These are phyloP conservation scores for Paradisaea rubra DNA, from an alignment of 2,113 vertebrate genomes.

Conservation along the genomic window DNA sequence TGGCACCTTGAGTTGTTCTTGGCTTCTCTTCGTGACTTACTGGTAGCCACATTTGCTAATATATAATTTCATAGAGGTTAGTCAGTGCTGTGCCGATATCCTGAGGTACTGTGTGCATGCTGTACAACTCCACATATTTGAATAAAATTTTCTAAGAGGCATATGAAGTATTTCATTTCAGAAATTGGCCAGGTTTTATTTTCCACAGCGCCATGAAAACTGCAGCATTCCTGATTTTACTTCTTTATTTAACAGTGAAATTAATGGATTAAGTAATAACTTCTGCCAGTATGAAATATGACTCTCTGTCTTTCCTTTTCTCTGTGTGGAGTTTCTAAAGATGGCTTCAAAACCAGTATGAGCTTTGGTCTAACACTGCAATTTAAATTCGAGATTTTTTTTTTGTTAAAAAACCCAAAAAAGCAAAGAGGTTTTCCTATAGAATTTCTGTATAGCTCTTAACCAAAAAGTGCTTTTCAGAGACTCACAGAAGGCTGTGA, in stretches of 20 bases:
- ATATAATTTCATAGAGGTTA: not conserved
- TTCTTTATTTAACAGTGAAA: not conserved
- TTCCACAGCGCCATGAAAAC: not conserved
- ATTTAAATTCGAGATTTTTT: not conserved
- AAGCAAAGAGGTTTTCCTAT: not conserved
- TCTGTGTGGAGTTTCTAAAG: not conserved
- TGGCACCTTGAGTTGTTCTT: not conserved
- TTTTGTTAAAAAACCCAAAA: not conserved
- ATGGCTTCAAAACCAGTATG: not conserved
- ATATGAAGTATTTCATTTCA: not conserved
- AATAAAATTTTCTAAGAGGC: not conserved
- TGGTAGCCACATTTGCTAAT: not conserved
- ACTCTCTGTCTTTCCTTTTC: not conserved
- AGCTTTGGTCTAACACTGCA: not conserved
- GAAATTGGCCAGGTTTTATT: not conserved
- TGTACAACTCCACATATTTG: not conserved
- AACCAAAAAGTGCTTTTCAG: not conserved
- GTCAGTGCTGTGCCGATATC: not conserved
- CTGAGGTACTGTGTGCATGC: not conserved
- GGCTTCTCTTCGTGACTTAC: not conserved
- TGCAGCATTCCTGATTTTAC: not conserved
- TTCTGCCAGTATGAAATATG: not conserved
- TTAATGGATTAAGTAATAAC: not conserved
- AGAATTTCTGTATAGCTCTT: not conserved
- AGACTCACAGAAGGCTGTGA: not conserved